Evolutionary conservation across 1,140 invertebrate genomes (phyloP).

Genomic region (Hyphantria cunea): DNA sequence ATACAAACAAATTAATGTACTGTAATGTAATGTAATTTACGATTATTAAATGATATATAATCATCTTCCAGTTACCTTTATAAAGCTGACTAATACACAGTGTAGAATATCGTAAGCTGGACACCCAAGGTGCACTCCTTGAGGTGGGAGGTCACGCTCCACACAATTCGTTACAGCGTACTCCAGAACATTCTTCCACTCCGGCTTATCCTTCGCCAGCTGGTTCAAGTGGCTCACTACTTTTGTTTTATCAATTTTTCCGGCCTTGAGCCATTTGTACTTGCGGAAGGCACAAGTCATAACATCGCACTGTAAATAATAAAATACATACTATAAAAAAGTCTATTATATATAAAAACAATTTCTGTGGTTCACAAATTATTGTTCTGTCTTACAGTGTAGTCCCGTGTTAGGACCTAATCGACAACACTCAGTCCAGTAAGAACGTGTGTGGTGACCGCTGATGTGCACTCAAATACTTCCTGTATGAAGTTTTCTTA

Average conservation of each 20-base stretch:
- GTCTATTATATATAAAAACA: no score
- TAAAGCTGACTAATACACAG: slow-evolving; percentile 49
- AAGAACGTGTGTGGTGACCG: no score
- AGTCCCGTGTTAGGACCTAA: no score
- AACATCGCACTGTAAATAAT: slow-evolving; percentile 50
- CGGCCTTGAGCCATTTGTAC: slow-evolving; percentile 46
- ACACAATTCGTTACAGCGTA: slow-evolving; percentile 47
- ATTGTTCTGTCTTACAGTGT: no score
- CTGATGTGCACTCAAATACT: no score
- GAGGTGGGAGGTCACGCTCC: slow-evolving; percentile 37
- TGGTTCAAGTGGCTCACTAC: slow-evolving; percentile 45
- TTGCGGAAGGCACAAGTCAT: slow-evolving; percentile 54
- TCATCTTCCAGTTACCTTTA: slow-evolving; percentile 41
- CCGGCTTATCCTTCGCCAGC: slow-evolving; percentile 42
- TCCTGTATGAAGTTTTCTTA: no score
- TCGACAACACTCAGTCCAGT: no score
- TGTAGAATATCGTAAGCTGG: slow-evolving; percentile 56
- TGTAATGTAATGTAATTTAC: no score
- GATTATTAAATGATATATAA: no score
- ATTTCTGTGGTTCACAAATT: no score
- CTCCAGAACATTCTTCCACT: slow-evolving; percentile 48
- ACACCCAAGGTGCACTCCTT: slow-evolving; percentile 53
- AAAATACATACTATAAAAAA: background rate
- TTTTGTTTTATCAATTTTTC: slow-evolving; percentile 47
- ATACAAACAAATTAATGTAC: no score